Base-by-base conservation (phyloP, 1,140 invertebrate species). In the Sycobia sp. region DNA sequence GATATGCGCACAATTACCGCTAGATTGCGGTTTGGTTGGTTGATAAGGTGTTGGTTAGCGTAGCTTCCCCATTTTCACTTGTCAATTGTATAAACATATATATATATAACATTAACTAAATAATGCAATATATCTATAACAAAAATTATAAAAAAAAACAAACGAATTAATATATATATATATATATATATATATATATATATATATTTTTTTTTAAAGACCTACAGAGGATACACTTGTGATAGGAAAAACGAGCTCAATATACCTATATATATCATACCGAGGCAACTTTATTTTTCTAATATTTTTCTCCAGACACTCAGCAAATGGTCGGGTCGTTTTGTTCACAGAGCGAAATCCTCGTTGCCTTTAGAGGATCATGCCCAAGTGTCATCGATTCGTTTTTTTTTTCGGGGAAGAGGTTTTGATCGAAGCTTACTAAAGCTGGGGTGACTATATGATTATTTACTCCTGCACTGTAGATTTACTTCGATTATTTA, bases 41-140 rank as follows among this genome's bases (percentile, higher is more conserved):
- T 73, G 68, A 68, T 71, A 71, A 73, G 72, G 72, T 73, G 72
- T 73, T 73, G 66, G 72, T 70, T 67, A 64, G 69, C 64, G 54
- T 65, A 36, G 23, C 51, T 47, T 56, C 14, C 32, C 49, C 7
- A 41, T n/a, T 27, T 57, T 56, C 25, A 51, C 27, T 39, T 62
- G n/a, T n/a, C n/a, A n/a, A n/a, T n/a, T n/a, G n/a, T n/a, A n/a
- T n/a, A n/a, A n/a, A n/a, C n/a, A n/a, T n/a, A n/a, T n/a, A n/a
- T n/a, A n/a, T n/a, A n/a, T n/a, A n/a, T n/a, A n/a, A n/a, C n/a
- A n/a, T n/a, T n/a, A n/a, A n/a, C n/a, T n/a, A n/a, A n/a, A n/a
- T n/a, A n/a, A n/a, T n/a, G n/a, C n/a, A n/a, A n/a, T n/a, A n/a
- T n/a, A n/a, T n/a, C n/a, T n/a, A n/a, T n/a, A n/a, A n/a, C n/a